Conservation (phyloP, 2,888 invertebrate species). For the Syritta pipiens region DNA sequence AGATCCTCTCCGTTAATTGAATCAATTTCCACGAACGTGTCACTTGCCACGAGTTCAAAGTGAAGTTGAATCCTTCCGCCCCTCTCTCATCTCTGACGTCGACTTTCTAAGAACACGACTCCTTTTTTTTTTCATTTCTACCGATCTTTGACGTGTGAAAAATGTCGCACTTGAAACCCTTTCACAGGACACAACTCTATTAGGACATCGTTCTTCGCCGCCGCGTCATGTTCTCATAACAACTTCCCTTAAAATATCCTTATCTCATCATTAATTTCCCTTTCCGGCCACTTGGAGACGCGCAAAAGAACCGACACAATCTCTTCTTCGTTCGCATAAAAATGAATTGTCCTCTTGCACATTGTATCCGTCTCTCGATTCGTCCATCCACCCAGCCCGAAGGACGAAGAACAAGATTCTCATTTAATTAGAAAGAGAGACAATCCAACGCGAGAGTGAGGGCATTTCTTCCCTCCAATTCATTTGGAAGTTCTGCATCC, state of each 20-base stretch:
- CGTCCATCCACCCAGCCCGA: neutral
- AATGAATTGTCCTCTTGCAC: constrained; percentile 45
- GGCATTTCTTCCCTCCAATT: constrained; percentile 31
- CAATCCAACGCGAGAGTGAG: constrained; percentile 15
- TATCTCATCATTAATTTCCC: constrained; percentile 59
- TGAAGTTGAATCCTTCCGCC: too few species aligned
- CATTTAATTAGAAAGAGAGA: constrained; percentile 56
- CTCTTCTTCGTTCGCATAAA: constrained; percentile 5
- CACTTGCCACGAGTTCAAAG: too few species aligned
- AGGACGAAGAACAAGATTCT: constrained; percentile 12
- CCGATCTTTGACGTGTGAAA: too few species aligned
- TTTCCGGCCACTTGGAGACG: constrained; percentile 38
- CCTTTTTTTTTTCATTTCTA: too few species aligned
- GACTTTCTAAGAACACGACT: too few species aligned
- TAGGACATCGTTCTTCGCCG: too few species aligned
- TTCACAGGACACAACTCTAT: too few species aligned
- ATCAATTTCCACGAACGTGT: too few species aligned
- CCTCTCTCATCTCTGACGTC: too few species aligned
- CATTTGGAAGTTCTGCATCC: constrained; percentile 60
- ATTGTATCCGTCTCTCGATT: constrained; percentile 33
- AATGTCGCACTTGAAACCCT: too few species aligned
- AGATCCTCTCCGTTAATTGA: too few species aligned
- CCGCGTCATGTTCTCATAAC: constrained; percentile 19
- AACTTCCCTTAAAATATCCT: constrained; percentile 34
- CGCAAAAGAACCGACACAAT: constrained; percentile 2